Conservation (phyloP, 2,888 invertebrate genomes). For the Agrotis segetum region DNA sequence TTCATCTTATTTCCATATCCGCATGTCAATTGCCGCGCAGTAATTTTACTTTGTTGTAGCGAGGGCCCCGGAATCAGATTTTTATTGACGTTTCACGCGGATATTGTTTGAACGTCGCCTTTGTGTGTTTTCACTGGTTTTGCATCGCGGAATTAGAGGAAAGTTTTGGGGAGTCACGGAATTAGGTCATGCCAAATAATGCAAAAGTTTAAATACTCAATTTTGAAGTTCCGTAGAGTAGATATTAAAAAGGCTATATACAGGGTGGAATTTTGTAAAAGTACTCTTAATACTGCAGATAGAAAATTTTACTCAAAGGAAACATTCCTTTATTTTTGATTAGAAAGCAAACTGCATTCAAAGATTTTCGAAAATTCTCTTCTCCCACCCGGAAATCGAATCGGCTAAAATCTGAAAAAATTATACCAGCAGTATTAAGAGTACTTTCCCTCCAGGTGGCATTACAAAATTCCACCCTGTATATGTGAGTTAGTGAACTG, state of each 20-base stretch:
- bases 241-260: not conserved
- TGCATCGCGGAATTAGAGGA: not conserved
- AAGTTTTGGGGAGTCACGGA: not conserved
- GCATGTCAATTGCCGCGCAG: conserved; percentile 52
- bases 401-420: no score
- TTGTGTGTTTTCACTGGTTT: conserved; percentile 30
- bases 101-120: conserved; percentile 32
- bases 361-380: no score
- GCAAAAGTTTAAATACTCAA: not conserved
- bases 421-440: no score
- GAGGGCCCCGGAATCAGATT: conserved; percentile 39
- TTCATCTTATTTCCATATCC: conserved; percentile 63
- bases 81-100: conserved; percentile 45
- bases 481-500: not conserved
- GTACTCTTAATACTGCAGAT: no score
- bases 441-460: no score
- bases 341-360: no score
- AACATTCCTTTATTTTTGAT: no score
- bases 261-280: no score
- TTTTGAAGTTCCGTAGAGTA: not conserved
- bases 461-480: no score
- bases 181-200: not conserved
- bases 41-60: conserved; percentile 55
- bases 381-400: no score
- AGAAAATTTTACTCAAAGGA: no score